phyloP scores from a whole-genome alignment of 92 coral and sea anemone species.

The Parazoanthus swiftii region DNA sequence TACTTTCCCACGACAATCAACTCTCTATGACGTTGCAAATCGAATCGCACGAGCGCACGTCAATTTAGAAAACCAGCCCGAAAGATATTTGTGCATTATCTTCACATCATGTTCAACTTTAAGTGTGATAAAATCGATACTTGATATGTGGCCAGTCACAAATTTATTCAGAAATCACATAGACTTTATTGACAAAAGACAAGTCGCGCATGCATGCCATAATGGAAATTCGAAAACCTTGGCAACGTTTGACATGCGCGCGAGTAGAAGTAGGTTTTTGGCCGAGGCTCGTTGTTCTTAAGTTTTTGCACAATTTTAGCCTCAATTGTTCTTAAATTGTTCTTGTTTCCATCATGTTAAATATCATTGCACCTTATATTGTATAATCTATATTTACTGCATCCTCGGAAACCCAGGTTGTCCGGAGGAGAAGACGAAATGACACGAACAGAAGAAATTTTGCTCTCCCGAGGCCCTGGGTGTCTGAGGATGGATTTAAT shows the following conservation, averaged over 20 bases:
- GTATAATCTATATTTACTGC: no score
- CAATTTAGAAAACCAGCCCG: not conserved
- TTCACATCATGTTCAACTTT: not conserved
- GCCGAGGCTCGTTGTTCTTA: no score
- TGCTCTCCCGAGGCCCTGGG: no score
- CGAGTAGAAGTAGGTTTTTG: no score
- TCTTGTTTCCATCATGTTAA: no score
- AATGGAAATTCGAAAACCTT: not conserved
- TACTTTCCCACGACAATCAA: not conserved
- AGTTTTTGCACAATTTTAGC: no score
- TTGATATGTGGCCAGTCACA: not conserved
- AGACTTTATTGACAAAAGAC: slow-evolving; percentile 16
- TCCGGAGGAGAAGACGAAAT: no score
- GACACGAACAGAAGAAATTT: no score
- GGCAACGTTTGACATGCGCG: not conserved
- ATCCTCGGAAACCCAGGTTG: no score
- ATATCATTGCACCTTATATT: no score
- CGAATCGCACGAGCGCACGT: not conserved
- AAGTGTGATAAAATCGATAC: not conserved
- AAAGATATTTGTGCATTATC: not conserved
- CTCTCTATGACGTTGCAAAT: slow-evolving; percentile 23
- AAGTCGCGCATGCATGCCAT: slow-evolving; percentile 16
- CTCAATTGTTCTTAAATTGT: no score
- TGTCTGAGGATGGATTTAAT: no score
- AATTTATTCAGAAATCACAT: slow-evolving; percentile 17